Evolutionary conservation across 2,113 vertebrate species (phyloP).

Genomic region (Haemorhous mexicanus): DNA sequence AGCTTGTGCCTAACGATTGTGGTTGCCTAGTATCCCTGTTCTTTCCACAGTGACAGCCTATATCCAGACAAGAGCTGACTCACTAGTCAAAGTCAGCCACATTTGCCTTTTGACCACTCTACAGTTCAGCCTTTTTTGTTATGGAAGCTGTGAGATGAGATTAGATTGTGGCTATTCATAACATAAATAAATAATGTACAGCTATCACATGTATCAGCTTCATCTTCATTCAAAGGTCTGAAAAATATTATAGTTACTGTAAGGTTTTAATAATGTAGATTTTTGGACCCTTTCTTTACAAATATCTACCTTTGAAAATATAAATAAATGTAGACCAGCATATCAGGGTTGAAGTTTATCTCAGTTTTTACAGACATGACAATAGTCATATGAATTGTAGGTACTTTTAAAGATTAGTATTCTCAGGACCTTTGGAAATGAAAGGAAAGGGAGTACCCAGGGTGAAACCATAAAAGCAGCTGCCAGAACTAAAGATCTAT

Average conservation of each 20-base stretch:
- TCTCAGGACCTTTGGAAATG: not conserved
- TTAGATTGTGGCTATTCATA: not conserved
- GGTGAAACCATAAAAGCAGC: not conserved
- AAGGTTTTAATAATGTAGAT: not conserved
- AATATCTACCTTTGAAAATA: not conserved
- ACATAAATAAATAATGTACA: not conserved
- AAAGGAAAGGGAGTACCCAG: not conserved
- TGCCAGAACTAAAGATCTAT: not conserved
- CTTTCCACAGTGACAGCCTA: constrained; percentile 46
- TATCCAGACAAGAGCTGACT: constrained; percentile 50
- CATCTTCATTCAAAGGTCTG: constrained; percentile 4
- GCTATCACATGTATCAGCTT: not conserved
- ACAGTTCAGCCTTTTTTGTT: constrained; percentile 12
- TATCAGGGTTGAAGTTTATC: not conserved
- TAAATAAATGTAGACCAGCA: not conserved
- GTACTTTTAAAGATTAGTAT: not conserved
- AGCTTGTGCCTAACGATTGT: constrained; percentile 12
- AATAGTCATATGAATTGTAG: not conserved
- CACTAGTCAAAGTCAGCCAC: constrained; percentile 36
- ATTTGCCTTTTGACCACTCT: constrained; percentile 48
- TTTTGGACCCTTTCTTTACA: not conserved
- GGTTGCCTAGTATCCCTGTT: constrained; percentile 19
- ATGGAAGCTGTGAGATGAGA: not conserved
- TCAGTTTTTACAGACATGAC: not conserved
- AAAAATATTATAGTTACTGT: not conserved